phyloP scores from a whole-genome alignment of 2,113 vertebrate genomes.

The Glareola pratincola region DNA sequence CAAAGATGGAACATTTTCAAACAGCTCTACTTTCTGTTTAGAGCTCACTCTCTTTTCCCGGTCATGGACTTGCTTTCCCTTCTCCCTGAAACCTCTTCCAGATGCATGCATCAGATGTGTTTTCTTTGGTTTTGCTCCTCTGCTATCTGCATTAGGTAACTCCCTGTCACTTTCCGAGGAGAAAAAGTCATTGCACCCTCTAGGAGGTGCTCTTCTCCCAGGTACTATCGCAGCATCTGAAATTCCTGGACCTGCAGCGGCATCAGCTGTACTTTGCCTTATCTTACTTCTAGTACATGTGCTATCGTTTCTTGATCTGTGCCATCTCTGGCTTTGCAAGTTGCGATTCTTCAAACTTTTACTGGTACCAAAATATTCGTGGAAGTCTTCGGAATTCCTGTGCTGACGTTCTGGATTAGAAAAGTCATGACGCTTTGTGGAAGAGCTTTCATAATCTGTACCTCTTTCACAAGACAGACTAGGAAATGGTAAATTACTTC shows the following conservation, averaged over 20 bases:
- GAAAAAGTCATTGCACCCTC: slow-evolving; percentile 63
- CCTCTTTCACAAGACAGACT: slow-evolving; percentile 67
- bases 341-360: slow-evolving; percentile 73
- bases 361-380: slow-evolving; percentile 64
- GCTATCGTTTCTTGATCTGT: slow-evolving; percentile 76
- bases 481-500: slow-evolving; percentile 65
- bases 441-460: slow-evolving; percentile 60
- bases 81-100: slow-evolving; percentile 74
- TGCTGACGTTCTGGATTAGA: slow-evolving; percentile 61
- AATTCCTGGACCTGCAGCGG: slow-evolving; percentile 6
- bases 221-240: slow-evolving; percentile 29
- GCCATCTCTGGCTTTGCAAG: slow-evolving; percentile 75
- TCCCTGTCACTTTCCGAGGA: slow-evolving; percentile 79
- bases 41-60: slow-evolving; percentile 64
- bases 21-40: slow-evolving; percentile 66
- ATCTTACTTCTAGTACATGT: slow-evolving; percentile 52
- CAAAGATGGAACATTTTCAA: slow-evolving; percentile 65
- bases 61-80: slow-evolving; percentile 70
- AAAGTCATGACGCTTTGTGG: slow-evolving; percentile 55
- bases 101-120: slow-evolving; percentile 64
- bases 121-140: slow-evolving; percentile 83
- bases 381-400: slow-evolving; percentile 64
- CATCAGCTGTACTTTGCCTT: slow-evolving; percentile 55
- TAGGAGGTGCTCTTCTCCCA: slow-evolving; percentile 66
- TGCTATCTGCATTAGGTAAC: slow-evolving; percentile 64